Evolutionary conservation across 1,140 invertebrate species (phyloP).

Genomic region (Diorhabda carinulata): DNA sequence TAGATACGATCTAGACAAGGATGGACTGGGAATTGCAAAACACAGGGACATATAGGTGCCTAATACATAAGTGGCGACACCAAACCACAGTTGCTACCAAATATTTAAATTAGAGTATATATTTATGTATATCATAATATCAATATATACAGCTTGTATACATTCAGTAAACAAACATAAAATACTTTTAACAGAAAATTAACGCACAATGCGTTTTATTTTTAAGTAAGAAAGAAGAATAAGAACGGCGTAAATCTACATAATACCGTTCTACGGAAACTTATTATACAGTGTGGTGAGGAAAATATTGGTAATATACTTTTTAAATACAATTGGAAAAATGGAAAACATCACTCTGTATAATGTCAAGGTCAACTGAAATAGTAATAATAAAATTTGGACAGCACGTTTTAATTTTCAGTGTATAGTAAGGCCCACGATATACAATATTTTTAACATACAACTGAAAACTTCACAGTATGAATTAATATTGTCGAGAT

Average conservation of each 20-base stretch:
- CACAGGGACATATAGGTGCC: constrained; percentile 43
- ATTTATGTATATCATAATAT: constrained; percentile 44
- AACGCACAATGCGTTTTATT: background rate
- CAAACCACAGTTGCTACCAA: constrained; percentile 44
- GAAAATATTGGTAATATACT: background rate
- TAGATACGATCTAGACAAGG: constrained; percentile 9
- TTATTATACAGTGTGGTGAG: constrained; percentile 8
- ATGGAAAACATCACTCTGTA: constrained; percentile 16
- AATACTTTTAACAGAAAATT: background rate
- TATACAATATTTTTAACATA: constrained; percentile 50
- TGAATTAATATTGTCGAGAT: constrained; percentile 53
- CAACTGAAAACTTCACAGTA: constrained; percentile 49
- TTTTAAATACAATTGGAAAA: background rate
- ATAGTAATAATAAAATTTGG: constrained; percentile 44
- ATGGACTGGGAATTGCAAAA: constrained; percentile 33
- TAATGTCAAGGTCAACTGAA: constrained; percentile 1
- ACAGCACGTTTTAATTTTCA: constrained; percentile 51
- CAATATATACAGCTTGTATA: constrained; percentile 50
- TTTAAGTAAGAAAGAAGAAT: background rate
- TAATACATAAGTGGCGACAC: constrained; percentile 44
- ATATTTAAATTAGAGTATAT: constrained; percentile 46
- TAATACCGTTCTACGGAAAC: background rate
- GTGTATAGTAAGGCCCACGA: constrained; percentile 54
- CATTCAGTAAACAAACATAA: constrained; percentile 35
- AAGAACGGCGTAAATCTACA: background rate